These are phyloP conservation scores for Watsonalla binaria DNA, from an alignment of 2,888 invertebrate species.

Conservation along the genomic window DNA sequence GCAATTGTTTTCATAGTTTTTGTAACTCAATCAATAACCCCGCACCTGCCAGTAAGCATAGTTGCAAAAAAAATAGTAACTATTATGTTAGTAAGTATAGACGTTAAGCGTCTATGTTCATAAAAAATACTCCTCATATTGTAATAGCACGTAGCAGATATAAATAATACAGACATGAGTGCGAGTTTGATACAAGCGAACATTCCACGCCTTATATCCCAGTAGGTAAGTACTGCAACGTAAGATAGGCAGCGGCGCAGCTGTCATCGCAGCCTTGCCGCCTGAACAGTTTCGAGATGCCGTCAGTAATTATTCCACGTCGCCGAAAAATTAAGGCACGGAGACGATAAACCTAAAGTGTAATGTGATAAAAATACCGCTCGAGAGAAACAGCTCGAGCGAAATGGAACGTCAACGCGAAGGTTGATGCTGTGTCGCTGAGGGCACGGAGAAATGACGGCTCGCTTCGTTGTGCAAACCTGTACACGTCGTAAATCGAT, in stretches of 20 bases:
- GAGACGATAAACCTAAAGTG: conserved; percentile 55
- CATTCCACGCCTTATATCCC: conserved; percentile 22
- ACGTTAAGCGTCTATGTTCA: conserved; percentile 3
- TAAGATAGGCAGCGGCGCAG: conserved; percentile 46
- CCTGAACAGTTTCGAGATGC: conserved; percentile 52
- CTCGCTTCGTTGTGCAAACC: conserved; percentile 50
- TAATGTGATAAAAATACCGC: conserved; percentile 54
- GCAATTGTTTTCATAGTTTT: too few species aligned
- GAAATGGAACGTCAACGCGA: conserved; percentile 57
- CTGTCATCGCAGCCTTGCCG: conserved; percentile 58
- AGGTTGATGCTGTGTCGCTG: conserved; percentile 51
- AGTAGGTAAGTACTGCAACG: conserved; percentile 26
- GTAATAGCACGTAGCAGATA: conserved; percentile 16
- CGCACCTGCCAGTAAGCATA: too few species aligned
- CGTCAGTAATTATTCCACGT: conserved; percentile 66
- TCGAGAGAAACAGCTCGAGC: conserved; percentile 45
- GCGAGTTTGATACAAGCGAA: conserved; percentile 10
- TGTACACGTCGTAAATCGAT: conserved; percentile 65
- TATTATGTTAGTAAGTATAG: too few species aligned
- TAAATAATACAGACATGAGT: conserved; percentile 14
- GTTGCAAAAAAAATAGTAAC: too few species aligned
- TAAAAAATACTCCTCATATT: conserved; percentile 16
- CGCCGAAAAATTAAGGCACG: conserved; percentile 65
- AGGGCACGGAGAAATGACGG: conserved; percentile 54
- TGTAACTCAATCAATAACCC: too few species aligned